Evolutionary conservation across 2,113 vertebrate genomes (phyloP).

Genomic region (Nothoprocta perdicaria): DNA sequence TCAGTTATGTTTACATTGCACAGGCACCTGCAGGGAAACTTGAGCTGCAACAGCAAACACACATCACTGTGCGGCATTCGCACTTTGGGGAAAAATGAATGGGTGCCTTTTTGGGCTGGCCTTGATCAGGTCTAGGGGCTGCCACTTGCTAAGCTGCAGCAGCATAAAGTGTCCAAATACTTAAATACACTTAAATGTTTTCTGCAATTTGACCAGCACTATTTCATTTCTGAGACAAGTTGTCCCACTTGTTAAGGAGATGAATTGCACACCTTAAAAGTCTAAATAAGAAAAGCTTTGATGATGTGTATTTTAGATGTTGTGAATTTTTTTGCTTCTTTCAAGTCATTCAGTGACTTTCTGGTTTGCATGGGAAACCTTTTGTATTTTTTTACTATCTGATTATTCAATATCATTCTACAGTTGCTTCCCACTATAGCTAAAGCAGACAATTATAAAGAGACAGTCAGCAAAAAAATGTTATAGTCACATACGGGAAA

Average conservation of each 20-base stretch:
- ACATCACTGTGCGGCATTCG: neutral
- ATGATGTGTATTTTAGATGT: neutral
- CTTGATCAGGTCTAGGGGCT: neutral
- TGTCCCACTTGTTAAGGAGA: neutral
- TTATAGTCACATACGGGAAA: neutral
- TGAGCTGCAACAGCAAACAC: neutral
- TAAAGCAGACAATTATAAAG: neutral
- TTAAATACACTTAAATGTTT: neutral
- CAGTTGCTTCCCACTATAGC: neutral
- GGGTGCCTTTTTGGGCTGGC: neutral
- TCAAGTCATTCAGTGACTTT: neutral
- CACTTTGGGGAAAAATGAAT: neutral
- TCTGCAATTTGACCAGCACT: neutral
- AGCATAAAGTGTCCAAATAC: neutral
- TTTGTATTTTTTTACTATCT: neutral
- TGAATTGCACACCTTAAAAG: neutral
- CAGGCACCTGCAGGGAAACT: neutral
- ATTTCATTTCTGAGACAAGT: neutral
- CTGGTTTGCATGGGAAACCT: neutral
- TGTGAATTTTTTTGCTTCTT: neutral
- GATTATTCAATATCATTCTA: neutral
- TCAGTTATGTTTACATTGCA: conserved; percentile 42
- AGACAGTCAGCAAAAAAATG: neutral
- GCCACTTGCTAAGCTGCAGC: neutral
- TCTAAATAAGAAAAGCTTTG: neutral